phyloP scores from a whole-genome alignment of 2,797 vertebrate genomes.

The Acrossocheilus wenchowensis region DNA sequence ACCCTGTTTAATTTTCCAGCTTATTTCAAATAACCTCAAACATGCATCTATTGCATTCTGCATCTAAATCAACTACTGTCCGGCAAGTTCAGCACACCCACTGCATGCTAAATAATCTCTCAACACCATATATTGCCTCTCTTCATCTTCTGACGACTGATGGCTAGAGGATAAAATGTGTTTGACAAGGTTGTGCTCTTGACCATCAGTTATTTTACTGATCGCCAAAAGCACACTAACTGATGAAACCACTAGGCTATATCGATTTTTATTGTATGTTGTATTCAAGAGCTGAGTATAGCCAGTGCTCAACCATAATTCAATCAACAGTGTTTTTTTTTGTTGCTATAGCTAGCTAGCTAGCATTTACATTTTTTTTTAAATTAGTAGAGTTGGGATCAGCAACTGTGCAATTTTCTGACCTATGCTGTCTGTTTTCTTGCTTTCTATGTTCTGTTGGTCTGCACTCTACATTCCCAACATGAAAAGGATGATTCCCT shows the following conservation, averaged over 20 bases:
- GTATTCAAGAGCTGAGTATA: neutral
- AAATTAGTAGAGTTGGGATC: neutral
- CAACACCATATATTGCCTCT: neutral
- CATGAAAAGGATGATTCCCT: no score
- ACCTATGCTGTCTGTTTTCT: no score
- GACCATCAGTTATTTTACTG: neutral
- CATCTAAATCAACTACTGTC: conserved; percentile 23
- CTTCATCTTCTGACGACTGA: neutral
- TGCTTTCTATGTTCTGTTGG: no score
- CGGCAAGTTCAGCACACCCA: neutral
- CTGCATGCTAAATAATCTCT: neutral
- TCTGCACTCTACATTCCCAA: no score
- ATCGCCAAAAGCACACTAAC: neutral
- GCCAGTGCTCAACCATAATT: no score
- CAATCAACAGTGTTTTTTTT: neutral
- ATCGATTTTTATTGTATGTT: neutral
- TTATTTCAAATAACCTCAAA: conserved; percentile 1
- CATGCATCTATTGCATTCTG: neutral
- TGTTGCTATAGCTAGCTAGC: neutral
- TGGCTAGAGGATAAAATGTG: neutral
- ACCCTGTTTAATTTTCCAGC: neutral
- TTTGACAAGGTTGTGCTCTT: neutral
- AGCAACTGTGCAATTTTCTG: neutral
- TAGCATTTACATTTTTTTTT: neutral
- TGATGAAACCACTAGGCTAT: neutral